Base-by-base conservation (phyloP, 2,888 invertebrate genomes). In the Coremacera marginata region DNA sequence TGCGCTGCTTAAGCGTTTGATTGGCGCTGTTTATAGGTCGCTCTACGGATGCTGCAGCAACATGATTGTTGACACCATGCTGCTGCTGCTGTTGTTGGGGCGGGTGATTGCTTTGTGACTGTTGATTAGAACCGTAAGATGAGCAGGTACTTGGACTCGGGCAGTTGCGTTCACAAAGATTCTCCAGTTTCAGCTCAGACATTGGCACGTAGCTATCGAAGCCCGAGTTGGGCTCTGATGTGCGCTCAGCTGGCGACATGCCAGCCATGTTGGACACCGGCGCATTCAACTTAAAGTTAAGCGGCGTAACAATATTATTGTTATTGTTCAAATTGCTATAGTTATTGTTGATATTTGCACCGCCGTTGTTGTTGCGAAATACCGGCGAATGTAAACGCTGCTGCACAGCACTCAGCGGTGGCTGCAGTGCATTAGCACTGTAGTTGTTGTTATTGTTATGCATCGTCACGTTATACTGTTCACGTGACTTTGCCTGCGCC, bases 1-100 rank as follows among this genome's bases (percentile, higher is more conserved):
- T 95, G 84, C 97, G 92, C 86, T 97, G 96, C 87, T 96, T 97
- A 11, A 97, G 90, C 11, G 94, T 94, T 90, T 96, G 95, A 86
- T 94, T 94, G 79, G 87, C 86, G 88, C 87, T 87, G 78, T 84
- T 89, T 74, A 82, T 68, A 37, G 88, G 87, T 79, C 87, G 88
- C 88, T 83, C 81, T 55, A 86, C 82, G 55, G 81, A 75, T 72
- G 81, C 82, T 5, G 79, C 79, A 16, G 80, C 79, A 25, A 79
- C 57, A 34, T 72, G 78, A 44, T 77, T 79, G 62, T 19, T 78
- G 70, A 34, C 75, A 34, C 0, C 31, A 75, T 55, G 77, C 7
- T 44, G 76, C 52, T 55, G 72, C 34, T 73, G 80, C 34, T 57
- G 62, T 34, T 70, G 70, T 16, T 31, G 63, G 19, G 44, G 3